Percentiles rank a stretch among this genome's conserved stretches.
These are phyloP conservation scores for Eumaeus atala DNA, from an alignment of 1,140 invertebrate species.

Conservation along the genomic window DNA sequence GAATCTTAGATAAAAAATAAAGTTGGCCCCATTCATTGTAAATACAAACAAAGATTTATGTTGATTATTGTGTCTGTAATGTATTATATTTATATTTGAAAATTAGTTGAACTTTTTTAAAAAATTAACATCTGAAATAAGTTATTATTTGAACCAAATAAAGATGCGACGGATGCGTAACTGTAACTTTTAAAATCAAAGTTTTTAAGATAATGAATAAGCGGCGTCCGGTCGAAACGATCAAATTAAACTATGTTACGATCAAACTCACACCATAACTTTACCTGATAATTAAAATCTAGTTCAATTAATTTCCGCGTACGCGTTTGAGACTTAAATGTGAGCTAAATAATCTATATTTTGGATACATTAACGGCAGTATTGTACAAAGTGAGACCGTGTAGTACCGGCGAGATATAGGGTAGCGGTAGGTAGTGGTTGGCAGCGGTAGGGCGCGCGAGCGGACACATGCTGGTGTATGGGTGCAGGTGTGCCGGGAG, in stretches of 20 bases:
- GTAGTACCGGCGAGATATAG: conserved; percentile 11
- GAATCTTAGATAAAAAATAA: no score
- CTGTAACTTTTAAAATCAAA: conserved; percentile 16
- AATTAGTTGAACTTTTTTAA: not conserved
- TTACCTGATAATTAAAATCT: no score
- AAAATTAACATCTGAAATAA: not conserved
- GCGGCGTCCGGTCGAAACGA: conserved; percentile 63
- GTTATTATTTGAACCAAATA: conserved; percentile 21
- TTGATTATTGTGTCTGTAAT: not conserved
- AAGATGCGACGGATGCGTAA: conserved; percentile 67
- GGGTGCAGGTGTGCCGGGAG: conserved; percentile 96
- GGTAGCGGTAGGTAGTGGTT: conserved; percentile 23
- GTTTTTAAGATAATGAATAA: conserved; percentile 27
- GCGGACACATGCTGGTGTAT: conserved; percentile 56
- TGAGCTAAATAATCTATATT: no score
- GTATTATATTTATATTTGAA: not conserved
- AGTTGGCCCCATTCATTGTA: no score
- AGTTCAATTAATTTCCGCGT: no score
- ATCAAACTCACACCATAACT: no score
- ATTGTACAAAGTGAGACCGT: no score
- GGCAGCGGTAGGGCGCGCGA: conserved; percentile 28
- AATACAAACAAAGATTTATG: no score
- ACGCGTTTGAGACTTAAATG: no score
- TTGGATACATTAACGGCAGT: no score
- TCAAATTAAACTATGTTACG: not conserved